Percentiles rank a stretch among this genome's conserved stretches.
phyloP scores from a whole-genome alignment of 1,140 invertebrate genomes.

The Sycobia sp. region DNA sequence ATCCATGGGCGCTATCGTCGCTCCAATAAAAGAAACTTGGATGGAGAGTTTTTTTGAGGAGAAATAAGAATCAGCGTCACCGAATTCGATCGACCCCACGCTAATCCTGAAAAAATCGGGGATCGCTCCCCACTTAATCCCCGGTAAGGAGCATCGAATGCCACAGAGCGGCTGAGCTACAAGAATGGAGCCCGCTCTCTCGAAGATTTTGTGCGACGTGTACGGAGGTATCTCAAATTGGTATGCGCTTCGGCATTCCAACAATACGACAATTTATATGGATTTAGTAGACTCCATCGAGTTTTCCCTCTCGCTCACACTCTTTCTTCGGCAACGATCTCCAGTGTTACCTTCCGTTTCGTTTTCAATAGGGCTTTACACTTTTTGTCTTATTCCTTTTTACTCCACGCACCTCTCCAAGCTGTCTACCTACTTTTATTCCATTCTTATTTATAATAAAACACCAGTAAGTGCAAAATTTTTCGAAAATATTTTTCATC shows the following conservation, averaged over 20 bases:
- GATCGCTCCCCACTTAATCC: conserved; percentile 26
- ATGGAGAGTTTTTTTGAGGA: too few species aligned
- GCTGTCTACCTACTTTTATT: conserved; percentile 9
- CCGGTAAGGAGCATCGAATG: conserved; percentile 27
- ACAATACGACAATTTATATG: conserved; percentile 63
- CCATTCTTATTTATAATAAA: too few species aligned
- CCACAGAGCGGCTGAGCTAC: neutral
- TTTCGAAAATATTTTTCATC: too few species aligned
- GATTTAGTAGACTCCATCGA: conserved; percentile 56
- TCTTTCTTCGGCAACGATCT: conserved; percentile 44
- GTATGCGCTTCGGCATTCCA: conserved; percentile 51
- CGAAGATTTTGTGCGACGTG: conserved; percentile 43
- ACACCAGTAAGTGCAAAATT: too few species aligned
- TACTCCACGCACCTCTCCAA: conserved; percentile 31
- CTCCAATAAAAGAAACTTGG: too few species aligned
- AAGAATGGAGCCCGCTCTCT: conserved; percentile 33
- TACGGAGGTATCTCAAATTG: conserved; percentile 52
- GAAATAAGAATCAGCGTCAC: conserved; percentile 6
- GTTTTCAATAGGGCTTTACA: conserved; percentile 54
- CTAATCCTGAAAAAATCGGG: conserved; percentile 24
- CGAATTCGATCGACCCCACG: conserved; percentile 22
- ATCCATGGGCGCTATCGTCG: too few species aligned
- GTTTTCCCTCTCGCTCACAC: conserved; percentile 52
- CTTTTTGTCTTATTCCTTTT: conserved; percentile 34
- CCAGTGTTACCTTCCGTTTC: conserved; percentile 59